Evolutionary conservation across 2,888 invertebrate species (phyloP), one percentile per base, ranked within the genome.

Genomic region (Ametastegia equiseti): DNA sequence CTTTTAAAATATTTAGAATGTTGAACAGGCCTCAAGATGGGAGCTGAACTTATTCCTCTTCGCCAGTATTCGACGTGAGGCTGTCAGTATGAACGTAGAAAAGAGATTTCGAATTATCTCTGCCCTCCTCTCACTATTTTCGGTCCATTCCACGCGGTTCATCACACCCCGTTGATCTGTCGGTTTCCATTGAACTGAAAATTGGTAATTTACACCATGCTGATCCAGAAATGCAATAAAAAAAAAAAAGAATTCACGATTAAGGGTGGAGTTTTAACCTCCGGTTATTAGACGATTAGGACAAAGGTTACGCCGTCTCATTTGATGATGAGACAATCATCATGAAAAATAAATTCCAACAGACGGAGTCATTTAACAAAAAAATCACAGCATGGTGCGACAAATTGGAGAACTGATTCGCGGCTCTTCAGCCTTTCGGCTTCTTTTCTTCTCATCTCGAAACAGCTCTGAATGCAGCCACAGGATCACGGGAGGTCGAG

Each of bases 1-100:
- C 86, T 88, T 85, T 86, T 87, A 84, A 87, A 86, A 89, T 88
- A 88, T 88, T 88, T 87, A 86, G 86, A 86, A 85, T 85, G 84
- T 86, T 81, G 85, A 83, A 82, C 80, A 84, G 81, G 78, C 54
- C 63, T 57, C 42, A 23, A 54, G 33, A 54, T 36, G 50, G 71
- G 75, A 54, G 75, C n/a, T 30, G 78, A 78, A 78, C 60, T 78
- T 71, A 27, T 71, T 57, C 54, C 33, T 57, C 33, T 30, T 54
- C 23, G 23, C 39, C 4, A 9, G 27, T 54, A 7, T 54, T 75
- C 81, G 80, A 67, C 75, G 63, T 67, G n/a, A n/a, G 73, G 78
- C 82, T 82, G 81, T 75, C 65, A 80, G n/a, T 85, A 87, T 83
- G 82, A 83, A 63, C 80, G 69, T 79, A 19, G 45, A 39, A 67